Evolutionary conservation across 53 echinoderm and acorn worm genomes (phyloP), one percentile per base, ranked within the genome.

Genomic region (Henricia sp.): DNA sequence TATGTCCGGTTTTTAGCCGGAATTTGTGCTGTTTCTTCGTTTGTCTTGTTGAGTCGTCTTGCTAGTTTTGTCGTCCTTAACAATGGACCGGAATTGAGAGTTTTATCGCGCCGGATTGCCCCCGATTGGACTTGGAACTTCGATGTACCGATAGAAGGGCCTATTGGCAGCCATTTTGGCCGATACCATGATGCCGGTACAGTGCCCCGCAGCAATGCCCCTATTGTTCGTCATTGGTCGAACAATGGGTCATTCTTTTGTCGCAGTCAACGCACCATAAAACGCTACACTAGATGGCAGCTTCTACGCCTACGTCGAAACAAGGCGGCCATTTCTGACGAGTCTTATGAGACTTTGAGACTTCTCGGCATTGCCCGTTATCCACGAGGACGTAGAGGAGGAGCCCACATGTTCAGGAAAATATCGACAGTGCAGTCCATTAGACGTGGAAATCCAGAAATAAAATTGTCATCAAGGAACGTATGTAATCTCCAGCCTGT

Each of bases 351-450:
- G 21, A n/a, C n/a, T 27, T 36, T 65, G 34, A 65, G 35, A n/a
- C 65, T 34, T 0, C 34, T 65, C 9, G 65, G 65, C 35, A 65
- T 65, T 35, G 36, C 35, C 32, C 65, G 65, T 65, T 12, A 20
- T 34, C 21, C 59, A 59, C 13, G 65, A 65, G 65, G 65, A 12
- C 65, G 65, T 32, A 30, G 65, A 20, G 65, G 34, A 1, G 65
- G 65, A 12, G 20, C 65, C 32, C 65, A 65, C n/a, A 65, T 65
- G 65, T 65, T 65, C 33, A 65, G 35, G 65, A 65, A 65, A 65
- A 65, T 65, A 27, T 36, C 9, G 20, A 1, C 36, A 11, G 65
- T 29, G 3, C 20, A 12, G 13, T 33, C 36, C 36, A 33, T 36
- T 20, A 65, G 20, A 65, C 14, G 9, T 32, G 65, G 11, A 65